Base-by-base conservation (phyloP, 2,888 invertebrate genomes). In the Campoletis raptor region DNA sequence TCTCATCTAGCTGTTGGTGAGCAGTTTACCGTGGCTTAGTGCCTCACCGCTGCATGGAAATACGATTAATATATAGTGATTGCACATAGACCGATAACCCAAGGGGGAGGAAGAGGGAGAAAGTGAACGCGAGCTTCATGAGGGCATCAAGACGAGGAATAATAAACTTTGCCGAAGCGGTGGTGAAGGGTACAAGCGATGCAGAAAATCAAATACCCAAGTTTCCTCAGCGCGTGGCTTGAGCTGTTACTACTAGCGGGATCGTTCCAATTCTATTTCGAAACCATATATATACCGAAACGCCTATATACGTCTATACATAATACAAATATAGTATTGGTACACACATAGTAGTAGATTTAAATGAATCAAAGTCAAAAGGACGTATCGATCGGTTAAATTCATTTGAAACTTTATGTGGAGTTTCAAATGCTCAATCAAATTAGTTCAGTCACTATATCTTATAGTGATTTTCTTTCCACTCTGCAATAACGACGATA, bases 131-230 rank as follows among this genome's bases (percentile, higher is more conserved):
- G 48, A 21, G 30, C 30, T 70, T 70, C 61, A 80, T 61, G 54
- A 61, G 72, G 64, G 66, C 66, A 81, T 81, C 54, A 73, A 81
- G 81, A 76, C 73, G 70, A 76, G 69, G 84, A 79, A 79, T 81
- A 84, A 86, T 82, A 86, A 82, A 84, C 74, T 86, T 84, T 69
- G 73, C n/a, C 69, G 84, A 18, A 61, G 74, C 42, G 37, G 30
- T 21, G 61, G 64, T 52, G 64, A 69, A 83, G 76, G 72, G 81
- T 77, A 77, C 67, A 73, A 85, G 77, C 57, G 78, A 81, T 81
- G 81, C 83, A 66, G 79, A 82, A 81, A 84, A 84, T 82, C 81
- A 82, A 76, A 86, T 86, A 86, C 64, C 79, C 74, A 85, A 86
- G 84, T 86, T 81, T 85, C 40, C 66, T 69, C 10, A 40, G 77